Evolutionary conservation across 2,113 vertebrate species (phyloP).

Genomic region (Tylochromis polylepis): DNA sequence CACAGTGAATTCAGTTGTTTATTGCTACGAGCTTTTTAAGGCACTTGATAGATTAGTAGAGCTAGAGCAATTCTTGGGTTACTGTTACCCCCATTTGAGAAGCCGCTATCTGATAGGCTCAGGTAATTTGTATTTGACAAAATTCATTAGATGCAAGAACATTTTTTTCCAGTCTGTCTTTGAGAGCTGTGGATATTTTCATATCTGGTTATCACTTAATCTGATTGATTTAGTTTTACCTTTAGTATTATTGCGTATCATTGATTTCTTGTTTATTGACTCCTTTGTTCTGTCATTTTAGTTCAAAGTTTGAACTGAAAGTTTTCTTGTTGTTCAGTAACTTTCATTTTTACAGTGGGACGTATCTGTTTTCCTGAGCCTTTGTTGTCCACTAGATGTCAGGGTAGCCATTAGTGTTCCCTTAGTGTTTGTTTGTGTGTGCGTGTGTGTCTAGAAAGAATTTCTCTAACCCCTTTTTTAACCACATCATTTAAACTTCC

Average conservation of each 20-base stretch:
- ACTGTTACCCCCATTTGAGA: background rate
- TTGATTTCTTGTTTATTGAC: background rate
- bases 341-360: background rate
- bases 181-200: background rate
- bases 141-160: background rate
- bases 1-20: background rate
- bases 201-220: background rate
- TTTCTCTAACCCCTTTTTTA: background rate
- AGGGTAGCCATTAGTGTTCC: conserved; percentile 26
- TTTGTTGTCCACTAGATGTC: conserved; percentile 66
- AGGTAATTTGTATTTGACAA: background rate
- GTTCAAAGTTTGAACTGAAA: background rate
- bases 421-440: background rate
- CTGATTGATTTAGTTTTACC: background rate
- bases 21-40: background rate
- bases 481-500: conserved; percentile 29
- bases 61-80: background rate
- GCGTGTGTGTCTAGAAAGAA: background rate
- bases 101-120: background rate
- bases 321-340: background rate
- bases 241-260: background rate
- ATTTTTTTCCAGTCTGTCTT: background rate
- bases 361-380: background rate
- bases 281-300: background rate
- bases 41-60: background rate